Evolutionary conservation across 2,113 vertebrate species (phyloP).

Genomic region (Condylura cristata): DNA sequence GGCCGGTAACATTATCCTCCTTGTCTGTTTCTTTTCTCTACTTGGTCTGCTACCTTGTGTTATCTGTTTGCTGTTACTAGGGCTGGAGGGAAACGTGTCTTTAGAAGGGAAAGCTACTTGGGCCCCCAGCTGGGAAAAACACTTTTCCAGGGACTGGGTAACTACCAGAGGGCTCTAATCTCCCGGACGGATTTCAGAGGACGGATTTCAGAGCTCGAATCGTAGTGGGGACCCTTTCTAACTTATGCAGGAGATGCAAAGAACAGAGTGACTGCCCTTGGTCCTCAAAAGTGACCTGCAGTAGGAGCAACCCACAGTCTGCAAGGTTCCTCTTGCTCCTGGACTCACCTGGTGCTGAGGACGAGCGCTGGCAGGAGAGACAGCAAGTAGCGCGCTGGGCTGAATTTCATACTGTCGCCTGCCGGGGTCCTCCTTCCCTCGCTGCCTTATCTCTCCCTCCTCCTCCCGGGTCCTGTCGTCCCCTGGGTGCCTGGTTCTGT

Average conservation of each 20-base stretch:
- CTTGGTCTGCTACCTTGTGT: background rate
- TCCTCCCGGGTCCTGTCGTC: conserved; percentile 26
- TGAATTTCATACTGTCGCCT: conserved; percentile 83
- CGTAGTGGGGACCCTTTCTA: background rate
- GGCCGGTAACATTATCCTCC: background rate
- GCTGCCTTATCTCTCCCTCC: background rate
- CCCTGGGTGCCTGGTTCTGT: background rate
- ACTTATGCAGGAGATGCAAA: conserved; percentile 55
- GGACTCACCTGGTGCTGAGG: conserved; percentile 86
- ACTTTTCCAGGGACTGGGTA: background rate
- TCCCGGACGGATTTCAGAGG: background rate
- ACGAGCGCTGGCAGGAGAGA: conserved; percentile 82
- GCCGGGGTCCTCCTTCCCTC: background rate
- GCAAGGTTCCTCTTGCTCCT: background rate
- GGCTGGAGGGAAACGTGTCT: background rate
- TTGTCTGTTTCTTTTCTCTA: background rate
- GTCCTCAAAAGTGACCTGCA: background rate
- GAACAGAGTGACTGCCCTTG: background rate
- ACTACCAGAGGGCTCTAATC: background rate
- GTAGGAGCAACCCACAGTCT: background rate
- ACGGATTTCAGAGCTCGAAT: background rate
- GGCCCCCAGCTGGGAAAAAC: background rate
- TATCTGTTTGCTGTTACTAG: background rate
- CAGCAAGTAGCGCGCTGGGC: conserved; percentile 83
- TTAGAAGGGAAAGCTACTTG: background rate